Evolutionary conservation across 2,888 invertebrate genomes (phyloP).

Genomic region (Thalpophila matura): DNA sequence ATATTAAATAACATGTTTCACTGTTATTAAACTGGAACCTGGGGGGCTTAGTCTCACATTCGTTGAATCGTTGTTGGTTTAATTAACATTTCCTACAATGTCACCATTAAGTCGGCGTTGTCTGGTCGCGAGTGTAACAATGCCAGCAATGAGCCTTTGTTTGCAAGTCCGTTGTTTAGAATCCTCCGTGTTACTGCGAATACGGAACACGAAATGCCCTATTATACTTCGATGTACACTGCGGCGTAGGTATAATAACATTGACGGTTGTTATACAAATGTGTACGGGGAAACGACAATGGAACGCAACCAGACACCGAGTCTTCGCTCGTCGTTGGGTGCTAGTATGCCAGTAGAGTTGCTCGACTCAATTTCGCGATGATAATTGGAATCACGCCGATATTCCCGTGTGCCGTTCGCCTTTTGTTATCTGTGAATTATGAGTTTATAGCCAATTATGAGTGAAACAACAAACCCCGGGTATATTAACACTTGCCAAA

Average conservation of each 20-base stretch:
- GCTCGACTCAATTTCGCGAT: conserved; percentile 79
- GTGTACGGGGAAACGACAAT: conserved; percentile 51
- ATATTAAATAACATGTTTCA: conserved; percentile 65
- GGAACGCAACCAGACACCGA: conserved; percentile 47
- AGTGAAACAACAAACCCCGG: conserved; percentile 71
- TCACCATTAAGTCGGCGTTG: conserved; percentile 84
- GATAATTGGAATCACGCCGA: conserved; percentile 84
- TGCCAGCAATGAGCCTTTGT: conserved; percentile 79
- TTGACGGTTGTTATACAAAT: conserved; percentile 43
- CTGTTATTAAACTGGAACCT: conserved; percentile 66
- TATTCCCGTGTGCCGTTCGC: conserved; percentile 75
- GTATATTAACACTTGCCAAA: conserved; percentile 67
- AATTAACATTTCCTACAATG: conserved; percentile 88
- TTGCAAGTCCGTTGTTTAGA: conserved; percentile 71
- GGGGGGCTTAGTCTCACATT: conserved; percentile 75
- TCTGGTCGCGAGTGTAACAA: conserved; percentile 77
- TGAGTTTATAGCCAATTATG: conserved; percentile 81
- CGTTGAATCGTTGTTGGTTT: conserved; percentile 80
- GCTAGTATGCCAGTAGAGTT: conserved; percentile 48
- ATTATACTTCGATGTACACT: conserved; percentile 56
- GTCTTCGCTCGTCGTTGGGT: conserved; percentile 50
- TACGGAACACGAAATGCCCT: conserved; percentile 56
- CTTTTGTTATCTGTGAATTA: conserved; percentile 84
- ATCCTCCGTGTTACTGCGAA: conserved; percentile 60
- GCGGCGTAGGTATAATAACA: conserved; percentile 51